Evolutionary conservation across 2,888 invertebrate species (phyloP).

Genomic region (Lysandra bellargus): DNA sequence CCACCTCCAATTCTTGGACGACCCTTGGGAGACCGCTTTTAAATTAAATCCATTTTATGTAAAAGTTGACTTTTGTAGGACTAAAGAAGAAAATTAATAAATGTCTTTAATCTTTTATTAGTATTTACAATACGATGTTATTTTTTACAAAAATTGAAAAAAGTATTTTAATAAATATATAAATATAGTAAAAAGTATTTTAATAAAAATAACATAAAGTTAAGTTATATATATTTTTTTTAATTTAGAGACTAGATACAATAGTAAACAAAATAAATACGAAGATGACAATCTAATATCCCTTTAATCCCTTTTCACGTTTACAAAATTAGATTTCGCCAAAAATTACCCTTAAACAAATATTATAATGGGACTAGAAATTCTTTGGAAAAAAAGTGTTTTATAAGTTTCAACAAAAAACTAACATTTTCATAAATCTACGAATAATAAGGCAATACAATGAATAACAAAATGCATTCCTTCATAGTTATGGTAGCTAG

Average conservation of each 20-base stretch:
- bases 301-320: not conserved
- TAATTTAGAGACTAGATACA: not conserved
- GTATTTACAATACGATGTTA: constrained; percentile 4
- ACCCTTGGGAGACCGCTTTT: too few species aligned
- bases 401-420: not conserved
- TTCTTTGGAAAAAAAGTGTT: not conserved
- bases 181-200: not conserved
- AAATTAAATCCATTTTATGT: not conserved
- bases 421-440: not conserved
- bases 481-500: not conserved
- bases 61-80: not conserved
- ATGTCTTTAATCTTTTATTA: not conserved
- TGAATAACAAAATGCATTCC: not conserved
- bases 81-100: not conserved
- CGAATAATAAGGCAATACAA: not conserved
- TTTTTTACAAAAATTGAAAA: constrained; percentile 13
- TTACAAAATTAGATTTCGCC: not conserved
- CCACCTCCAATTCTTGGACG: too few species aligned
- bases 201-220: too few species aligned
- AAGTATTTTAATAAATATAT: not conserved
- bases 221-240: not conserved
- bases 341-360: not conserved
- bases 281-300: not conserved
- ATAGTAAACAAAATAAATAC: not conserved
- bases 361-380: not conserved